Base-by-base conservation (phyloP, 2,888 invertebrate species). In the Perizoma flavofasciatum region DNA sequence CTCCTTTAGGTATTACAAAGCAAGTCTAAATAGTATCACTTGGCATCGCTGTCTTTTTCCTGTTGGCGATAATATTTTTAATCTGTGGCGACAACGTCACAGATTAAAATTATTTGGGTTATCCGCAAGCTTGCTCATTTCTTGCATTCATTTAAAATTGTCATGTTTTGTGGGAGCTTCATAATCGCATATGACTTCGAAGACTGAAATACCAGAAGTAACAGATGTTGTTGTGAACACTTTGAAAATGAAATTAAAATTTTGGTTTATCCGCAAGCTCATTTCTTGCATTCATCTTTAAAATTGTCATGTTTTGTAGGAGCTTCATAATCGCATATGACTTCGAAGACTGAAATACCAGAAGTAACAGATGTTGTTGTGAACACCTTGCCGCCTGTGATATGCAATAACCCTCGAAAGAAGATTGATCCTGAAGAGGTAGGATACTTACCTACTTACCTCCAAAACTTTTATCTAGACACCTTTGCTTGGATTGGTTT, bases 341-440 rank as follows among this genome's bases (percentile, higher is more conserved):
- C 45, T n/a, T 67, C 71, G 4, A 52, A 44, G 45, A 49, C 49
- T 44, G 65, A 68, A 34, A 37, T 52, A 45, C 4, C 45, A 9
- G 56, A 63, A 10, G 61, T 6, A 9, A 5, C 6, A 9, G 57
- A 66, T 32, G 70, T 72, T 48, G 62, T 63, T 54, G 46, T 61
- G 35, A 67, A 50, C 56, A 46, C 63, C 11, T 68, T 84, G 33
- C 84, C 85, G 7, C 78, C 79, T 7, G n/a, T 75, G 8, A 73
- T 85, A 63, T 68, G 64, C 55, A 72, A 61, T 56, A 86, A 86
- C 64, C 69, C 70, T 52, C 74, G 79, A 33, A 68, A 72, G 51
- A 82, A 68, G 72, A 66, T 85, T 37, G 54, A 66, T 45, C 69
- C 81, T 39, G 73, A 77, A 56, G 55, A 79, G 71, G 85, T 82